Conservation (phyloP, 2,113 vertebrate genomes). For the Siniperca chuatsi region DNA sequence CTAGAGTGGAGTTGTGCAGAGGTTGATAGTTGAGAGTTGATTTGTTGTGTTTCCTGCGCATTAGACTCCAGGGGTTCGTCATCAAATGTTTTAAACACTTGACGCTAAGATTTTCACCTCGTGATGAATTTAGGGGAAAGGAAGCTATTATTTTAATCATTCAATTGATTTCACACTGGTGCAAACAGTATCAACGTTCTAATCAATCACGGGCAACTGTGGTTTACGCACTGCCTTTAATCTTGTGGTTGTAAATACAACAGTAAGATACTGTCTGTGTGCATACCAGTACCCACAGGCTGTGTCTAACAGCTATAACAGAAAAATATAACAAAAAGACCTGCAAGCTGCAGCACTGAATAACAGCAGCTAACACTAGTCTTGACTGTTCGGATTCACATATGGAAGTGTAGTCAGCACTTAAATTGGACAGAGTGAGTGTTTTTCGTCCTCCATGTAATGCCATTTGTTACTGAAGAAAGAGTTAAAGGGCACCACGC, state of each 20-base stretch:
- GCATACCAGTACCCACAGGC: not conserved
- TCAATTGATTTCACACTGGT: slow-evolving; percentile 58
- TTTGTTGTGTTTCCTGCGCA: not conserved
- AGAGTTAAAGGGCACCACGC: not conserved
- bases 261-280: not conserved
- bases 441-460: not conserved
- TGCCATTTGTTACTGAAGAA: not conserved
- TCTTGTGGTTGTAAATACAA: slow-evolving; percentile 40
- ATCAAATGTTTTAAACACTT: not conserved
- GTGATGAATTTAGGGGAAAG: slow-evolving; percentile 3
- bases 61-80: not conserved
- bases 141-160: slow-evolving; percentile 44
- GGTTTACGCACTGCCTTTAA: slow-evolving; percentile 42
- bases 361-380: not conserved
- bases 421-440: not conserved
- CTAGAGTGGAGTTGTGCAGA: slow-evolving; percentile 25
- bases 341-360: not conserved
- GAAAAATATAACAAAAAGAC: not conserved
- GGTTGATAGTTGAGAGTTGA: slow-evolving; percentile 28
- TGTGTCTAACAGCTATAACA: not conserved
- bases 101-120: slow-evolving; percentile 15
- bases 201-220: slow-evolving; percentile 55
- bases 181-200: slow-evolving; percentile 36
- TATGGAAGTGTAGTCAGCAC: not conserved
- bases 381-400: not conserved